These are phyloP conservation scores for Rhagonycha fulva DNA, from an alignment of 2,888 invertebrate species.

Conservation along the genomic window DNA sequence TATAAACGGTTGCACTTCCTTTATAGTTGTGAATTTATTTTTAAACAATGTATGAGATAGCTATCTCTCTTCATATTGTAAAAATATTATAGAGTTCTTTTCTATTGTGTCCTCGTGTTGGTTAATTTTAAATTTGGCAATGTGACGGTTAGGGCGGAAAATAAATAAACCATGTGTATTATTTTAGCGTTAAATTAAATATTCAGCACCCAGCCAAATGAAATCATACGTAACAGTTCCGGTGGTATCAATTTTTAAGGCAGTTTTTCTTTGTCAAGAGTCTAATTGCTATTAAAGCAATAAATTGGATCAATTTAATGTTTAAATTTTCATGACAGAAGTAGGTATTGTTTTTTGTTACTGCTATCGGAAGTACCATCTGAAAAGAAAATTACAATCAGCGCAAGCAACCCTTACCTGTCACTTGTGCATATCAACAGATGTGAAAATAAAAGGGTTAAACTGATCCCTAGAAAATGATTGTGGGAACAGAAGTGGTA, in stretches of 20 bases:
- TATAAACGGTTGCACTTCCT: conserved; percentile 31
- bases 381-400: conserved; percentile 22
- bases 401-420: conserved; percentile 25
- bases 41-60: neutral
- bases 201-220: neutral
- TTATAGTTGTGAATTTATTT: conserved; percentile 13
- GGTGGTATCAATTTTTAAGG: neutral
- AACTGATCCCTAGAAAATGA: conserved; percentile 32
- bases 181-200: neutral
- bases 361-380: conserved; percentile 32
- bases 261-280: neutral
- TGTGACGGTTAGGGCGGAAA: neutral
- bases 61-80: neutral
- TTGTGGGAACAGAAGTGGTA: conserved; percentile 36
- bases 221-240: neutral
- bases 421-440: conserved; percentile 33
- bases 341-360: neutral
- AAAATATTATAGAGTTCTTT: neutral
- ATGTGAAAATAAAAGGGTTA: conserved; percentile 37
- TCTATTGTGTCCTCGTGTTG: neutral
- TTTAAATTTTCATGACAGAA: neutral
- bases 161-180: neutral
- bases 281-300: neutral
- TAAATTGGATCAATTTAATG: neutral
- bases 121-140: neutral